Percentiles rank a stretch among this genome's conserved stretches.
These are phyloP conservation scores for Allygus modestus DNA, from an alignment of 2,888 invertebrate genomes.

Conservation along the genomic window DNA sequence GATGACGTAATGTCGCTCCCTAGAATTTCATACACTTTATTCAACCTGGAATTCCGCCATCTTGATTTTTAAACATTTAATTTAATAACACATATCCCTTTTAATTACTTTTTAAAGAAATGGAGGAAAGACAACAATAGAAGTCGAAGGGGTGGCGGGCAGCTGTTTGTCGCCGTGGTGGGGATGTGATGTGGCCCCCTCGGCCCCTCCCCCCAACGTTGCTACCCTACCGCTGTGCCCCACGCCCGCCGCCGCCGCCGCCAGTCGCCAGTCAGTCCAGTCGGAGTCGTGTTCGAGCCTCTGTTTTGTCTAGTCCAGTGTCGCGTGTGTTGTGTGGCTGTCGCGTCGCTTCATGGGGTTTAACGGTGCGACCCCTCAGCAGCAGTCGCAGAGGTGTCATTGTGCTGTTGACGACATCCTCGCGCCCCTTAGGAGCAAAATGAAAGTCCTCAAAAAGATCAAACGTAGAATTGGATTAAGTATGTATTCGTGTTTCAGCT, in stretches of 20 bases:
- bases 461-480: constrained; percentile 93
- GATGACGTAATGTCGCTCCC: too few species aligned
- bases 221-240: too few species aligned
- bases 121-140: not conserved
- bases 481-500: constrained; percentile 77
- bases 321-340: not conserved
- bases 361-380: not conserved
- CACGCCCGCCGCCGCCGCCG: not conserved
- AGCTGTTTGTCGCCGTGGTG: not conserved
- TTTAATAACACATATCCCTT: not conserved
- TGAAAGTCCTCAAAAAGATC: constrained; percentile 94
- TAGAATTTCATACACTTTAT: too few species aligned
- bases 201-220: not conserved
- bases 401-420: constrained; percentile 61
- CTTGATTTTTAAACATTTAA: too few species aligned
- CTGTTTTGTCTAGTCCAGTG: not conserved
- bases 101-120: not conserved
- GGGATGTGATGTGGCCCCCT: not conserved
- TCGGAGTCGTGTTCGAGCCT: not conserved
- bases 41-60: too few species aligned
- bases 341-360: constrained; percentile 56
- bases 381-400: constrained; percentile 53
- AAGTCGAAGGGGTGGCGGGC: not conserved
- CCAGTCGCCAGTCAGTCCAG: not conserved
- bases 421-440: constrained; percentile 77